These are phyloP conservation scores for Monopterus albus DNA, from an alignment of 2,113 vertebrate species.

Conservation along the genomic window DNA sequence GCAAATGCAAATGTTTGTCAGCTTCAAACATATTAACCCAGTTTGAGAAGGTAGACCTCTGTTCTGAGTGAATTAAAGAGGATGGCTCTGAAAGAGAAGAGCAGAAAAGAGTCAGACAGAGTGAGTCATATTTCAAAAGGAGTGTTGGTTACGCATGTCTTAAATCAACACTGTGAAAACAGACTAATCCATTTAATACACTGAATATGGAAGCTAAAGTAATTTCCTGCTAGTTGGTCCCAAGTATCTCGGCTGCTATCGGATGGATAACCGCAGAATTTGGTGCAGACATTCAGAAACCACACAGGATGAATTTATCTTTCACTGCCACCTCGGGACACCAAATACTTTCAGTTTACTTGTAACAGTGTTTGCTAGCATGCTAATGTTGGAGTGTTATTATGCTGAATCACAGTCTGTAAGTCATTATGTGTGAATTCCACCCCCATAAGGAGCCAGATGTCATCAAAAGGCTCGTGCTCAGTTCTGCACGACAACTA, in stretches of 20 bases:
- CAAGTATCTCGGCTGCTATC: not conserved
- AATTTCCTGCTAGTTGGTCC: not conserved
- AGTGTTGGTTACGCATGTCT: not conserved
- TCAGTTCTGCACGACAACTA: too few relatives aligned
- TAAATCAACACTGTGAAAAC: not conserved
- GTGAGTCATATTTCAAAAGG: not conserved
- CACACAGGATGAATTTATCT: too few relatives aligned
- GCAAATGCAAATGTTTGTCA: not conserved
- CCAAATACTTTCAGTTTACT: too few relatives aligned
- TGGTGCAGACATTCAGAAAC: too few relatives aligned
- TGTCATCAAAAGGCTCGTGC: too few relatives aligned
- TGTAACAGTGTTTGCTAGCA: too few relatives aligned
- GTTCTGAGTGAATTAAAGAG: slow-evolving; percentile 6
- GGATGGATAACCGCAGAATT: too few relatives aligned
- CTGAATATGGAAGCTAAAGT: not conserved
- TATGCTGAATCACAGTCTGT: too few relatives aligned
- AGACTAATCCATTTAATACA: not conserved
- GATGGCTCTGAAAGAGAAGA: not conserved
- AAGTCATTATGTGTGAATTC: too few relatives aligned
- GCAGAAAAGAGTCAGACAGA: not conserved
- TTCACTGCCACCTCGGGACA: too few relatives aligned
- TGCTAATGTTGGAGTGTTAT: too few relatives aligned
- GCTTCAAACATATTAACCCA: not conserved
- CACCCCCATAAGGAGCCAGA: too few relatives aligned
- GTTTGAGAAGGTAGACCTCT: not conserved